phyloP scores from a whole-genome alignment of 35 echinoderm and acorn worm species.

The Ophioderma brevispina region DNA sequence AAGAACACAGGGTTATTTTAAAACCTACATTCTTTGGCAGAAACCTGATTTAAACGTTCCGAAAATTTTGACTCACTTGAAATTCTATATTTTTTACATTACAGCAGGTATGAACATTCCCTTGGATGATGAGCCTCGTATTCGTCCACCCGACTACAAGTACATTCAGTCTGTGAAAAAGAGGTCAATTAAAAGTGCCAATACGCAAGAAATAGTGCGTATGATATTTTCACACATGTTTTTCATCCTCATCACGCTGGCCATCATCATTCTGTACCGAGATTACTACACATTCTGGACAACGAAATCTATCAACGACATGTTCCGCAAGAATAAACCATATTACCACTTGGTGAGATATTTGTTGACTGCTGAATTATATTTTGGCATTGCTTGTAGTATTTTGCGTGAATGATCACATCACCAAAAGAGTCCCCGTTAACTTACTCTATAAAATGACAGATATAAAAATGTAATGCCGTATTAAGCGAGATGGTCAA shows the following conservation, averaged over 20 bases:
- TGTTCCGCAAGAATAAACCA: neutral
- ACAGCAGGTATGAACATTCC: neutral
- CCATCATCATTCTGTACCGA: neutral
- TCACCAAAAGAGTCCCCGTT: no score
- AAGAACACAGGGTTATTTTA: no score
- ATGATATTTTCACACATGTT: neutral
- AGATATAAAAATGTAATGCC: no score
- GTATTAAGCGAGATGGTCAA: no score
- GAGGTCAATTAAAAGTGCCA: neutral
- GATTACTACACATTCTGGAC: neutral
- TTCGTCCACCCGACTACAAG: neutral
- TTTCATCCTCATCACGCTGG: neutral
- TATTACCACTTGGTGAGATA: no score
- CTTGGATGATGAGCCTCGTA: neutral
- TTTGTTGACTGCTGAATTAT: no score
- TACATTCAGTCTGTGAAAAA: neutral
- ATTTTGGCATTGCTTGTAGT: no score
- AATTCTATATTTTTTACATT: neutral
- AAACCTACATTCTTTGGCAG: no score
- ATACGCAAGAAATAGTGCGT: neutral
- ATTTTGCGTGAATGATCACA: no score
- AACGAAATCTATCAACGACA: neutral
- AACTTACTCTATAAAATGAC: no score
- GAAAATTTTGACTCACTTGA: no score
- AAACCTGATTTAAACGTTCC: no score